Base-by-base conservation (phyloP, 1,140 invertebrate species). In the Arctopsyche grandis region DNA sequence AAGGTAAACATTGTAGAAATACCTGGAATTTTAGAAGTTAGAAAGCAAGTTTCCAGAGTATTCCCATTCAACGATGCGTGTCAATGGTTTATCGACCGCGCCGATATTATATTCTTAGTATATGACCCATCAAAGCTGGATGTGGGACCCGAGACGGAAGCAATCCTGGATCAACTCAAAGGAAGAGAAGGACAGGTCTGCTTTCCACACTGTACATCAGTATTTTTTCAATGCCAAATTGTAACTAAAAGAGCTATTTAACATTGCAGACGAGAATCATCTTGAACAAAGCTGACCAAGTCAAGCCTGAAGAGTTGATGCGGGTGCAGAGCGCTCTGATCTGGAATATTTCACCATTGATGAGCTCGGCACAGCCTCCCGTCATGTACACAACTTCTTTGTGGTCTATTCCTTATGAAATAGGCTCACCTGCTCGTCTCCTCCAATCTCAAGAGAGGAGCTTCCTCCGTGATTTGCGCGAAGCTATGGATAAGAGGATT, bases 1-100 rank as follows among this genome's bases (percentile, higher is more conserved):
- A 85, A 97, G 96, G 94, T 98, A 14, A 98, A 97, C 85, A 95
- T 99, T 83, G 95, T 98, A 29, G 97, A 99, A 90, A 98, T 98
- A 85, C 97, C 97, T 71, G 97, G 97, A 77, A 97, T 98, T 83
- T 88, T 98, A 80, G 97, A 98, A 90, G 96, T 97, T 81, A 91
- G 95, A 76, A 97, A 97, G 86, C 95, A 97, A 90, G 94, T 97
- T 16, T 97, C 97, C 78, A 91, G 97, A 60, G 91, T 96, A 44
- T 98, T 98, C 86, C 95, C 96, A 56, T 98, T 98, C 86, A 98
- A 97, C 84, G 97, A 98, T 84, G 97, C 96, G 22, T 97, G 96
- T 84, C 96, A 98, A 86, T 99, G 97, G 97, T 98, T 91, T 84
- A 97, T 98, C 84, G 96, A 98, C 86, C 91, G 97, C 79, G 96